These are phyloP conservation scores for Amphipyra berbera DNA, from an alignment of 2,888 invertebrate genomes.

Conservation along the genomic window DNA sequence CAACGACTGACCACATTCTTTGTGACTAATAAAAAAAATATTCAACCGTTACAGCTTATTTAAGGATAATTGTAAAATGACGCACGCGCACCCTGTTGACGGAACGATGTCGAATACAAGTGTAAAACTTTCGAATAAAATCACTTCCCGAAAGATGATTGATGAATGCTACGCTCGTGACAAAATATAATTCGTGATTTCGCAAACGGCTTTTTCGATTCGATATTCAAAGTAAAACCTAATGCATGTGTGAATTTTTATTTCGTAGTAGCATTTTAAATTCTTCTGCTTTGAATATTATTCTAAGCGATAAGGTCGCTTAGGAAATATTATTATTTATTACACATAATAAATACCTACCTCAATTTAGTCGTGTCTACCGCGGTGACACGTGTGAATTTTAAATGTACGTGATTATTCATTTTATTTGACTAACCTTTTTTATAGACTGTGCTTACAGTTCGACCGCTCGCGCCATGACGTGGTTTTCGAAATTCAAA, in stretches of 20 bases:
- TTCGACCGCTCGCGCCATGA: background rate
- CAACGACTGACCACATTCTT: slow-evolving; percentile 43
- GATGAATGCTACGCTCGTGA: slow-evolving; percentile 9
- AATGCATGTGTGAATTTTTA: slow-evolving; percentile 3
- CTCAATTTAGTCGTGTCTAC: slow-evolving; percentile 21
- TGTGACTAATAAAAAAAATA: slow-evolving; percentile 38
- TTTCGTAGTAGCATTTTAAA: background rate
- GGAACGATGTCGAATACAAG: slow-evolving; percentile 1
- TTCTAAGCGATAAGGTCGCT: slow-evolving; percentile 14
- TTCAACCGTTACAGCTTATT: slow-evolving; percentile 14
- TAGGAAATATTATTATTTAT: slow-evolving; percentile 4
- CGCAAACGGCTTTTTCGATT: slow-evolving; percentile 10
- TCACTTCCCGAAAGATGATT: slow-evolving; percentile 9
- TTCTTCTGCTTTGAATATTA: slow-evolving; percentile 14
- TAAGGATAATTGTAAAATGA: slow-evolving; percentile 27
- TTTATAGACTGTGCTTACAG: too few relatives aligned
- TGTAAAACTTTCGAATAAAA: slow-evolving; percentile 6
- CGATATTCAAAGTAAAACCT: background rate
- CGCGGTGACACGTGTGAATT: slow-evolving; percentile 17
- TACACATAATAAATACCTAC: slow-evolving; percentile 21
- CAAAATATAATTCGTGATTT: slow-evolving; percentile 12
- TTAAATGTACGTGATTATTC: slow-evolving; percentile 14
- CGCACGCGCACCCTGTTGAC: slow-evolving; percentile 11
- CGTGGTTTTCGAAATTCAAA: slow-evolving; percentile 17
- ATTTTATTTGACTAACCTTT: too few relatives aligned